Percentiles rank a stretch among this genome's conserved stretches.
Conservation (phyloP, 2,113 vertebrate species). For the Siniperca knerii region DNA sequence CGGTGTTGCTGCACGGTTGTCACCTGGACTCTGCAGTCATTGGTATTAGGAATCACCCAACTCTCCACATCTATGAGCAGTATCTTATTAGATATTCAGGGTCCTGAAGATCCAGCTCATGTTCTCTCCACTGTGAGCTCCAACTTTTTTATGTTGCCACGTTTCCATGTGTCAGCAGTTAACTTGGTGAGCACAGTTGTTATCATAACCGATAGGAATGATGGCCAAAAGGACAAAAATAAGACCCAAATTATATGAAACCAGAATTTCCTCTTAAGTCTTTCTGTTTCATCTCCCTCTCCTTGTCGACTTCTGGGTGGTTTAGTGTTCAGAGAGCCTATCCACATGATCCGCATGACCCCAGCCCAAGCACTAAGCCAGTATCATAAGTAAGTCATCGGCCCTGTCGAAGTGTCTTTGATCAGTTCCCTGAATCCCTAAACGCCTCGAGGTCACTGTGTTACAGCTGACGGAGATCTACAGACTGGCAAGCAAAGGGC, state of each 20-base stretch:
- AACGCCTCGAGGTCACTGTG: constrained; percentile 35
- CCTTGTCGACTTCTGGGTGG: constrained; percentile 30
- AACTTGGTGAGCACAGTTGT: background rate
- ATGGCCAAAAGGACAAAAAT: background rate
- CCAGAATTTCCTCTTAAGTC: background rate
- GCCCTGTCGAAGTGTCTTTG: constrained; percentile 47
- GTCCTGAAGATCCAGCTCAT: background rate
- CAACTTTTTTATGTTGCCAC: too few species aligned
- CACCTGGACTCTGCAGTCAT: background rate
- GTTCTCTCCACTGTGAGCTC: background rate
- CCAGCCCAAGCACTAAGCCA: constrained; percentile 28
- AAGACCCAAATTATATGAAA: background rate
- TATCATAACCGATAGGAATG: background rate
- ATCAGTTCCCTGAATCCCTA: constrained; percentile 40
- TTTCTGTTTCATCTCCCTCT: constrained; percentile 21
- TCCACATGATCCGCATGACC: constrained; percentile 64
- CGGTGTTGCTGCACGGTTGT: background rate
- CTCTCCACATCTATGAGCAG: background rate
- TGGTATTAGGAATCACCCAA: background rate
- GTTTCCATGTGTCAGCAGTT: background rate
- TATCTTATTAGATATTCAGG: background rate
- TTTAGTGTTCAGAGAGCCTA: constrained; percentile 22
- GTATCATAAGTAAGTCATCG: constrained; percentile 39
- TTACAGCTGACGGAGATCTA: constrained; percentile 16
- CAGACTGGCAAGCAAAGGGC: background rate